phyloP scores from a whole-genome alignment of 2,113 vertebrate genomes.

The Campylomormyrus tamandua region DNA sequence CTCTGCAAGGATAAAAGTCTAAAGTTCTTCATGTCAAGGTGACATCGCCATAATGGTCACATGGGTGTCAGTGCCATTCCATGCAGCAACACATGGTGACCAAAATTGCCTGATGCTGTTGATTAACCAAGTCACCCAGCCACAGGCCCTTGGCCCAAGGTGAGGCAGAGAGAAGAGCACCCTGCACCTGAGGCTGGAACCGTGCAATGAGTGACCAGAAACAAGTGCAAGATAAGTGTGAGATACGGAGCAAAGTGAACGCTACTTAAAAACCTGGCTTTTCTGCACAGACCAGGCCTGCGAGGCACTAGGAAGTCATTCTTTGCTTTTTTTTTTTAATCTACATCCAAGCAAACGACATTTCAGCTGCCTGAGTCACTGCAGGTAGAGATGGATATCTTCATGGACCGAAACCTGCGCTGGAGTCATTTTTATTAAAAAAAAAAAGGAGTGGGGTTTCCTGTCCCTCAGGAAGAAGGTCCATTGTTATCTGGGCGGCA shows the following conservation, averaged over 20 bases:
- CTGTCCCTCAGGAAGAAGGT: slow-evolving; percentile 56
- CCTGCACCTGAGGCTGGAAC: neutral
- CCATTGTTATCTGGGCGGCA: slow-evolving; percentile 59
- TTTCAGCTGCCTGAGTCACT: neutral
- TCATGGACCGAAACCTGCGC: neutral
- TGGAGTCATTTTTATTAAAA: neutral
- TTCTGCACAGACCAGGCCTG: neutral
- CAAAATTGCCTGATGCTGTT: neutral
- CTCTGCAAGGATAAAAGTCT: neutral
- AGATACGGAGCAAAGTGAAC: neutral
- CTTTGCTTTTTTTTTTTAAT: neutral
- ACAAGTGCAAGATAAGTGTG: neutral
- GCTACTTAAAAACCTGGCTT: neutral
- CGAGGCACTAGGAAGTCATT: neutral
- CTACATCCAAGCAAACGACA: neutral
- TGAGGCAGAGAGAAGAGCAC: neutral
- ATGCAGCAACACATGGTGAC: neutral
- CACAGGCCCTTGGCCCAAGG: neutral
- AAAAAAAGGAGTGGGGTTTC: slow-evolving; percentile 33
- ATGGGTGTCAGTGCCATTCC: neutral
- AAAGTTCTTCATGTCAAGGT: neutral
- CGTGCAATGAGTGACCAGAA: neutral
- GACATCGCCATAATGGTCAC: neutral
- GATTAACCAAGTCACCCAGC: neutral
- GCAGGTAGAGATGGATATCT: neutral